A percentile compares a stretch with the other conserved stretches of the same genome.
phyloP scores from a whole-genome alignment of 2,888 invertebrate genomes.

The Tetheella fluctuosa region DNA sequence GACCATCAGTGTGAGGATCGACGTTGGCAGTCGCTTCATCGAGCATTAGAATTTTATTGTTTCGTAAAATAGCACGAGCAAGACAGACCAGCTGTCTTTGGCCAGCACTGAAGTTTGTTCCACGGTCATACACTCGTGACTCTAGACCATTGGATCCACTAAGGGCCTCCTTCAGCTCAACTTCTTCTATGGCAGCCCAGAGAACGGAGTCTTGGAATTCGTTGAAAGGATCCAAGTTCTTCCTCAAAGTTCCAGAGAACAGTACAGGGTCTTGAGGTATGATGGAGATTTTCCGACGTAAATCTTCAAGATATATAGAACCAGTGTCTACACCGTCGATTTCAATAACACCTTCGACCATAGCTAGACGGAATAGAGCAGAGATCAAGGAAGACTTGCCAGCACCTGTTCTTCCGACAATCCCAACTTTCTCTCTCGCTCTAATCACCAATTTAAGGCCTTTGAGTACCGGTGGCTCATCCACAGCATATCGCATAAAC shows the following conservation, averaged over 20 bases:
- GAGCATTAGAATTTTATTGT: slow-evolving; percentile 88
- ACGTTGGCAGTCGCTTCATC: slow-evolving; percentile 85
- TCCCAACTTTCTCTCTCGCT: slow-evolving; percentile 67
- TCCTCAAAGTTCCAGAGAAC: slow-evolving; percentile 87
- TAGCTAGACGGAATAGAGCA: slow-evolving; percentile 90
- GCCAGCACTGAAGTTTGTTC: slow-evolving; percentile 89
- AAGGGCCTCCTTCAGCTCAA: slow-evolving; percentile 30
- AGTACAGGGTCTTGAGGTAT: slow-evolving; percentile 88
- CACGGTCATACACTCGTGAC: too few species aligned
- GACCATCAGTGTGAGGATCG: slow-evolving; percentile 87
- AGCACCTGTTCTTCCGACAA: slow-evolving; percentile 93
- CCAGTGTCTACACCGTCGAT: slow-evolving; percentile 88
- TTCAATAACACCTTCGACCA: slow-evolving; percentile 86
- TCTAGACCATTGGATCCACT: background rate
- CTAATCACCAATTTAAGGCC: too few species aligned
- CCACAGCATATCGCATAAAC: too few species aligned
- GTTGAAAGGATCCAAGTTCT: slow-evolving; percentile 89
- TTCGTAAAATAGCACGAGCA: slow-evolving; percentile 89
- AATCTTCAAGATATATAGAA: slow-evolving; percentile 74
- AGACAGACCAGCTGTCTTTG: slow-evolving; percentile 92
- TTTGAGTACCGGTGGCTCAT: too few species aligned
- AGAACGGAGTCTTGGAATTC: slow-evolving; percentile 85
- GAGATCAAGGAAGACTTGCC: slow-evolving; percentile 92
- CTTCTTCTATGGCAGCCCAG: slow-evolving; percentile 88
- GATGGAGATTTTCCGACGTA: slow-evolving; percentile 88